phyloP scores from a whole-genome alignment of 2,113 vertebrate genomes.

The Eublepharis macularius region DNA sequence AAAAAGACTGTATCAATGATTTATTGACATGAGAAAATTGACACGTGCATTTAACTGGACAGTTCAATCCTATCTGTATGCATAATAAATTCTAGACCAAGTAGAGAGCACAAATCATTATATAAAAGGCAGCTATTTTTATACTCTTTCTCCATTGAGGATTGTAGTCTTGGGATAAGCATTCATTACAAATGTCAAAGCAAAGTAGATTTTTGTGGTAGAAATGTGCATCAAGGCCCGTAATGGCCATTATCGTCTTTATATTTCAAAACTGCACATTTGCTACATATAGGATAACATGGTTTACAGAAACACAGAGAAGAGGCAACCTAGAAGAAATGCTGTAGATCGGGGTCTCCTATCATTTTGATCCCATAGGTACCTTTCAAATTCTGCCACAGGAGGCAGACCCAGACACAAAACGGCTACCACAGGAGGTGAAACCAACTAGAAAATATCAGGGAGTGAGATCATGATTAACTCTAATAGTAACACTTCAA shows the following conservation, averaged over 20 bases:
- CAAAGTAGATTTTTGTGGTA: neutral
- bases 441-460: too few relatives aligned
- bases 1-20: neutral
- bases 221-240: neutral
- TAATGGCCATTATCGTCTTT: neutral
- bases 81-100: neutral
- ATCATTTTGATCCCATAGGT: too few relatives aligned
- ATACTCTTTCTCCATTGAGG: neutral
- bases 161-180: neutral
- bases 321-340: neutral
- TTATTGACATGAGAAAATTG: neutral
- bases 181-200: neutral
- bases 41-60: neutral
- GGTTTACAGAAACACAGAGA: neutral
- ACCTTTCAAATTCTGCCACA: too few relatives aligned
- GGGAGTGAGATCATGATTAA: too few relatives aligned
- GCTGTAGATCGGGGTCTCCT: too few relatives aligned
- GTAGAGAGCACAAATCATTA: neutral
- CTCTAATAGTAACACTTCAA: too few relatives aligned
- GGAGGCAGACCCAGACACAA: too few relatives aligned
- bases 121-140: neutral
- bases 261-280: slow-evolving; percentile 2
- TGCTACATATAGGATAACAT: neutral
- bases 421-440: too few relatives aligned
- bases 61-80: neutral